A percentile compares a stretch with the other conserved stretches of the same genome.
Evolutionary conservation across 2,797 vertebrate species (phyloP).

Genomic region (Limnodromus scolopaceus): DNA sequence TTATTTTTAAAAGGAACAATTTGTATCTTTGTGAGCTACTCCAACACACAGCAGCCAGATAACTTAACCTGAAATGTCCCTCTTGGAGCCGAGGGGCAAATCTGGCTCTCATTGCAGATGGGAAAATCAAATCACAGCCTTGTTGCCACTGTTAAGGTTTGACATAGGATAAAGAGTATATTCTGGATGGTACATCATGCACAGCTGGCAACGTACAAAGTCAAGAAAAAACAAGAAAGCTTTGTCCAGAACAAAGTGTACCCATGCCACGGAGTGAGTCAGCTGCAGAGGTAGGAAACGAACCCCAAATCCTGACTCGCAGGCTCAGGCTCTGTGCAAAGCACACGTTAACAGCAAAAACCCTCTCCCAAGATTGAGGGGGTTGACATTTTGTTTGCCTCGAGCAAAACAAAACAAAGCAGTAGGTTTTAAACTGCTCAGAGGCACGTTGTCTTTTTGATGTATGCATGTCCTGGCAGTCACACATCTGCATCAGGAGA

Average conservation of each 20-base stretch:
- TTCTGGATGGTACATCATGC: neutral
- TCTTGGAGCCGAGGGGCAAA: neutral
- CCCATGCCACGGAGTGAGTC: neutral
- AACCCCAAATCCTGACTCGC: neutral
- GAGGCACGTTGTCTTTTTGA: conserved; percentile 35
- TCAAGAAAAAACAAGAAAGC: neutral
- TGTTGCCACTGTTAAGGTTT: neutral
- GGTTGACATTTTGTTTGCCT: conserved; percentile 32
- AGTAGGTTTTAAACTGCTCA: conserved; percentile 38
- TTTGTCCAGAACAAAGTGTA: conserved; percentile 45
- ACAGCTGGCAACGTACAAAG: neutral
- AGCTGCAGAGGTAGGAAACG: neutral
- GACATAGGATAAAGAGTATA: neutral
- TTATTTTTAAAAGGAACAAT: neutral
- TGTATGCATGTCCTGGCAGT: conserved; percentile 44
- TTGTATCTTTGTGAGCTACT: neutral
- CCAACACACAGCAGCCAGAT: neutral
- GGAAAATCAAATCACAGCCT: conserved; percentile 7
- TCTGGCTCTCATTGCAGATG: neutral
- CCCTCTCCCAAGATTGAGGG: neutral
- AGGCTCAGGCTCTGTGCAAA: neutral
- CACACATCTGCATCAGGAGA: conserved; percentile 51
- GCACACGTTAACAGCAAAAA: neutral
- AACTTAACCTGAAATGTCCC: neutral
- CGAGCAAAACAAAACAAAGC: conserved; percentile 52